Conservation (phyloP, 2,797 vertebrate genomes). For the Craterocephalus amniculus region DNA sequence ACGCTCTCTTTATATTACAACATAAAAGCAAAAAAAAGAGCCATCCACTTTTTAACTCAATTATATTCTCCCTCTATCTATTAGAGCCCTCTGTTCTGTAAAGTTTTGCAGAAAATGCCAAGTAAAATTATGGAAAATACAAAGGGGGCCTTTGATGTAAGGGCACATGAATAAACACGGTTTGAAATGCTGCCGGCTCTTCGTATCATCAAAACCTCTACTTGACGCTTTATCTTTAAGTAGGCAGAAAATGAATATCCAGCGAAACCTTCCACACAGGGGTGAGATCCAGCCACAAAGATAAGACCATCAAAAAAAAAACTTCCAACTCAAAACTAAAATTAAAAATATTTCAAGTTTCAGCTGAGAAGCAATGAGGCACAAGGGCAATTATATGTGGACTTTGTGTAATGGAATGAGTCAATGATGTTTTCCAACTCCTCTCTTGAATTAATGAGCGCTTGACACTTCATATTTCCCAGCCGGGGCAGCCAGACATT, state of each 20-base stretch:
- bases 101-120: conserved; percentile 56
- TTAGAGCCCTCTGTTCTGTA: conserved; percentile 31
- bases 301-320: conserved; percentile 34
- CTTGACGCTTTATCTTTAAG: conserved; percentile 61
- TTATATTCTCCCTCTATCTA: conserved; percentile 41
- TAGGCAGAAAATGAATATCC: conserved; percentile 50
- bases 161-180: conserved; percentile 60
- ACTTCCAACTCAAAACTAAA: not conserved
- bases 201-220: conserved; percentile 54
- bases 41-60: conserved; percentile 55
- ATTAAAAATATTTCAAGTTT: conserved; percentile 37
- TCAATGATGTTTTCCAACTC: conserved; percentile 74
- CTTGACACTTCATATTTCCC: conserved; percentile 79
- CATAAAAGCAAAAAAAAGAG: conserved; percentile 58
- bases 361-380: conserved; percentile 59
- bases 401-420: conserved; percentile 75
- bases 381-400: conserved; percentile 75
- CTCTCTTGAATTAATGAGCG: conserved; percentile 73
- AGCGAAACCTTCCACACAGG: conserved; percentile 38
- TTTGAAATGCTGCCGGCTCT: conserved; percentile 61
- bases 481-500: conserved; percentile 55
- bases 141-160: conserved; percentile 71
- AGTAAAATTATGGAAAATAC: conserved; percentile 66
- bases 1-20: conserved; percentile 58
- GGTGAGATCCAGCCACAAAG: conserved; percentile 27